Evolutionary conservation across 2,888 invertebrate genomes (phyloP).

Genomic region (Eristalinus sepulchralis): DNA sequence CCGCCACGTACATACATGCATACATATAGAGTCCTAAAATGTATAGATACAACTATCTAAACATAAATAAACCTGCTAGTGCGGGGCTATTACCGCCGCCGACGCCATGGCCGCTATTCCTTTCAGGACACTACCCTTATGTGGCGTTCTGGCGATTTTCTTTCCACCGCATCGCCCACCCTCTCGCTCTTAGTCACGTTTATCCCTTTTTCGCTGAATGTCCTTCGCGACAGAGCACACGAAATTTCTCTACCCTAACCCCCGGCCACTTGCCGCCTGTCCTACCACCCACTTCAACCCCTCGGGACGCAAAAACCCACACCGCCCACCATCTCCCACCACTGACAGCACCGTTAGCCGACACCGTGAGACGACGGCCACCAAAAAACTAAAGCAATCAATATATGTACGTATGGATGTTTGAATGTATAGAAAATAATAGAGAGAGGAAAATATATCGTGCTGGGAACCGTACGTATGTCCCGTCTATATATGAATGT

Average conservation of each 20-base stretch:
- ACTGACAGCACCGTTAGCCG: not conserved
- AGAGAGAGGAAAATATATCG: constrained; percentile 66
- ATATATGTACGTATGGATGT: constrained; percentile 39
- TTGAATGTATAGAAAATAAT: constrained; percentile 60
- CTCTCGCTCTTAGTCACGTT: constrained; percentile 40
- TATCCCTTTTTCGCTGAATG: constrained; percentile 69
- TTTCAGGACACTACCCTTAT: constrained; percentile 65
- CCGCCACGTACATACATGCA: not conserved
- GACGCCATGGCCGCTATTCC: constrained; percentile 38
- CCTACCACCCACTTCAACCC: not conserved
- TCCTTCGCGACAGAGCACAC: constrained; percentile 67
- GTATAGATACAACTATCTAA: constrained; percentile 64
- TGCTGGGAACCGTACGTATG: constrained; percentile 61
- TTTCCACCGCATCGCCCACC: constrained; percentile 55
- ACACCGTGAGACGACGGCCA: constrained; percentile 53
- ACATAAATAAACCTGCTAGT: constrained; percentile 65
- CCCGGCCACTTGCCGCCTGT: not conserved
- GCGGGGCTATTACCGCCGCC: constrained; percentile 20
- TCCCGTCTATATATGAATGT: constrained; percentile 45
- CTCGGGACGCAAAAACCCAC: constrained; percentile 8
- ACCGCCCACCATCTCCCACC: constrained; percentile 7
- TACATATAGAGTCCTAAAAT: constrained; percentile 4
- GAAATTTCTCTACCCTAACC: constrained; percentile 47
- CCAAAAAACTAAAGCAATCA: constrained; percentile 71
- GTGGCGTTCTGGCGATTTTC: constrained; percentile 69